phyloP scores from a whole-genome alignment of 2,888 invertebrate species.

The Candidula unifasciata region DNA sequence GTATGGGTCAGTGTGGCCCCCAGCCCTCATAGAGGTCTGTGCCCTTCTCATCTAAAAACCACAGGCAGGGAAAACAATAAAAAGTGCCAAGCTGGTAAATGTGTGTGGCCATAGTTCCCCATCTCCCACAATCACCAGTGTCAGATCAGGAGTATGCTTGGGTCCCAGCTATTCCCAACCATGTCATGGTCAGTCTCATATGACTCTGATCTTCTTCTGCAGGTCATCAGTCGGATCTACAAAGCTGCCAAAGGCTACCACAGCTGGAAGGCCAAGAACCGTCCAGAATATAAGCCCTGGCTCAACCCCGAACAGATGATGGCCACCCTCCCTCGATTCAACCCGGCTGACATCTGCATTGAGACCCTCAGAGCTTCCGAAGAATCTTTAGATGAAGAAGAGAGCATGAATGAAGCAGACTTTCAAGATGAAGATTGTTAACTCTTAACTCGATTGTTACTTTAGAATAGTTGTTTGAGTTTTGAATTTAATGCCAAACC shows the following conservation, averaged over 20 bases:
- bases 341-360: constrained; percentile 81
- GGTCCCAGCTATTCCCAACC: neutral
- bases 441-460: neutral
- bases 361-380: constrained; percentile 59
- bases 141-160: no score
- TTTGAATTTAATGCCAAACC: no score
- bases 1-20: no score
- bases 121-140: no score
- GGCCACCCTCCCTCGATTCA: constrained; percentile 83
- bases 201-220: constrained; percentile 4
- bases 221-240: constrained; percentile 88
- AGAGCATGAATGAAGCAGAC: constrained; percentile 64
- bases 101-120: no score
- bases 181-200: neutral
- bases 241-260: constrained; percentile 90
- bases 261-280: constrained; percentile 87
- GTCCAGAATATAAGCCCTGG: constrained; percentile 91
- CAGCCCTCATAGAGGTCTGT: no score
- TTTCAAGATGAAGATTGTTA: constrained; percentile 56
- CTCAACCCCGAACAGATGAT: constrained; percentile 89
- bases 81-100: no score
- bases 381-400: constrained; percentile 68
- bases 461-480: no score
- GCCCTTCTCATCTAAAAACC: no score
- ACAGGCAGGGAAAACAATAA: no score